Percentiles rank a stretch among this genome's conserved stretches.
Conservation (phyloP, 2,888 invertebrate species). For the Hyppa rectilinea region DNA sequence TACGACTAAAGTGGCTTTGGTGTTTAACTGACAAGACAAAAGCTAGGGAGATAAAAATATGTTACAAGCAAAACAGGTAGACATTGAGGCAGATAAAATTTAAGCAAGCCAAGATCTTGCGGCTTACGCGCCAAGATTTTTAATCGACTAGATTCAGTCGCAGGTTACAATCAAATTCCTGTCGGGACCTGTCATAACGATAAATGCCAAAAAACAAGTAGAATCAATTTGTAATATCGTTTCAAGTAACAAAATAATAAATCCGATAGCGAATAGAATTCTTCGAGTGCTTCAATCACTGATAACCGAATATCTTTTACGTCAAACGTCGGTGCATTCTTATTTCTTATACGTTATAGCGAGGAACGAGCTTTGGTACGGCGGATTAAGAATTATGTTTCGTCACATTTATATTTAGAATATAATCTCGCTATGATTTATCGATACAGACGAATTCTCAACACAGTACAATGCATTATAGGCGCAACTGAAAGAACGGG, state of each 20-base stretch:
- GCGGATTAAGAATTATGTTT: slow-evolving; percentile 13
- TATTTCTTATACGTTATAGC: slow-evolving; percentile 6
- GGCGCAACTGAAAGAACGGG: not conserved
- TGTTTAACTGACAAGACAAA: slow-evolving; percentile 27
- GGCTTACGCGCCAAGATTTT: not conserved
- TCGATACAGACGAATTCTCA: slow-evolving; percentile 22
- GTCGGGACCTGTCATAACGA: slow-evolving; percentile 13
- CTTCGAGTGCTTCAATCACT: slow-evolving; percentile 25
- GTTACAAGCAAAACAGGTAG: slow-evolving; percentile 38
- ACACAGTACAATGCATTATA: not conserved
- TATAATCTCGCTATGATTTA: slow-evolving; percentile 26
- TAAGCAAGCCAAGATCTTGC: not conserved
- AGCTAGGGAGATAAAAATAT: slow-evolving; percentile 33
- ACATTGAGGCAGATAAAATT: slow-evolving; percentile 13
- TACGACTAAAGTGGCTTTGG: slow-evolving; percentile 40
- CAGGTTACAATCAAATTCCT: slow-evolving; percentile 9
- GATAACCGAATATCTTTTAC: slow-evolving; percentile 49
- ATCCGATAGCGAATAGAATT: slow-evolving; percentile 22
- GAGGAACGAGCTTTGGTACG: not conserved
- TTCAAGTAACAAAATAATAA: slow-evolving; percentile 20
- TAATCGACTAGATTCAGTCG: not conserved
- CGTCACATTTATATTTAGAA: slow-evolving; percentile 31
- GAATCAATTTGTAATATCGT: slow-evolving; percentile 20
- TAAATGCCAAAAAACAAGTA: slow-evolving; percentile 9
- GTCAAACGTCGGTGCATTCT: slow-evolving; percentile 39